These are phyloP conservation scores for Ophiothrix spiculata DNA, from an alignment of 35 echinoderm and acorn worm species.

Conservation along the genomic window DNA sequence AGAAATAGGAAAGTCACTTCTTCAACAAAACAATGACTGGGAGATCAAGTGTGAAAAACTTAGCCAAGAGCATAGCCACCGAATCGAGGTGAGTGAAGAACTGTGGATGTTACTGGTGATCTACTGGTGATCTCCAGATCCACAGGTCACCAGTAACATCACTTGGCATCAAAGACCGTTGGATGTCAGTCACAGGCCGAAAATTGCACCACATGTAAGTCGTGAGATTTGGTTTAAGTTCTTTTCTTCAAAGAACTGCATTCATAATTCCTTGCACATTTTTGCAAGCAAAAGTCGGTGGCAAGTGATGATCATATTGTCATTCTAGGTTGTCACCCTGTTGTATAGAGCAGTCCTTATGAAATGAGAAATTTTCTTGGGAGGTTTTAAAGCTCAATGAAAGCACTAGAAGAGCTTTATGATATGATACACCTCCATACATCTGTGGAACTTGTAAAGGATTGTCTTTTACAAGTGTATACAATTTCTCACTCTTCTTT, in stretches of 20 bases:
- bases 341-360: too few relatives aligned
- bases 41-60: constrained; percentile 53
- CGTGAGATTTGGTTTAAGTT: neutral
- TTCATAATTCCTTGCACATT: neutral
- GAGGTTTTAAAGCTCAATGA: too few relatives aligned
- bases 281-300: too few relatives aligned
- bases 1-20: constrained; percentile 51
- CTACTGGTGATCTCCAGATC: neutral
- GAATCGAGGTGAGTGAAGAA: constrained; percentile 46
- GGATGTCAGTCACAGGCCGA: neutral
- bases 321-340: too few relatives aligned
- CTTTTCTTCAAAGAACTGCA: neutral
- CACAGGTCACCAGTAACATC: neutral
- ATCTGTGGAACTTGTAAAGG: too few relatives aligned
- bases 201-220: neutral
- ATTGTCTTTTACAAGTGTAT: too few relatives aligned
- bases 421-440: too few relatives aligned
- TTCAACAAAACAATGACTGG: constrained; percentile 59
- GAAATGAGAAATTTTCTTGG: too few relatives aligned
- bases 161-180: neutral
- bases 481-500: too few relatives aligned
- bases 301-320: too few relatives aligned
- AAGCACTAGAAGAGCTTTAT: too few relatives aligned
- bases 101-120: neutral
- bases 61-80: constrained; percentile 49